Evolutionary conservation across 2,113 vertebrate species (phyloP).

Genomic region (Syngnathus typhle): DNA sequence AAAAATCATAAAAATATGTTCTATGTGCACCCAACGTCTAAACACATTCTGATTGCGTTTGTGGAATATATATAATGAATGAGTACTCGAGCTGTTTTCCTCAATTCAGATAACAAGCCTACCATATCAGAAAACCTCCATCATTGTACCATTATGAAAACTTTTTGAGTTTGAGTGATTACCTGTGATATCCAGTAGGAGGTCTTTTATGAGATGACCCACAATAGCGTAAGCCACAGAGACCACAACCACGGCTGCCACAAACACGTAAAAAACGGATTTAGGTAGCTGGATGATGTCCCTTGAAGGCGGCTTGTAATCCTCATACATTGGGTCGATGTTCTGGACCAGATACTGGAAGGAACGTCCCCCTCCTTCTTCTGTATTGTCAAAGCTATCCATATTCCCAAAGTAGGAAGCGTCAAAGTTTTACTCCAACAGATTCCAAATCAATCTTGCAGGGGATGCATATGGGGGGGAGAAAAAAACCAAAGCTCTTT

Average conservation of each 20-base stretch:
- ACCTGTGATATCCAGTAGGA: conserved; percentile 76
- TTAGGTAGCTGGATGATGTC: conserved; percentile 75
- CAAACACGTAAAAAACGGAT: conserved; percentile 70
- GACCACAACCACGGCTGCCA: conserved; percentile 72
- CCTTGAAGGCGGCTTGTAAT: conserved; percentile 68
- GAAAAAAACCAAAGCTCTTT: neutral
- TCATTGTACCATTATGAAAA: neutral
- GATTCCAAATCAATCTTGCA: neutral
- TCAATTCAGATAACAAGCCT: too few relatives aligned
- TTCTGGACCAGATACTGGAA: conserved; percentile 59
- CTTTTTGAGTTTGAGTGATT: neutral
- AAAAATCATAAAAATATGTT: too few relatives aligned
- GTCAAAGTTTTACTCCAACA: conserved; percentile 23
- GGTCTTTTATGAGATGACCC: conserved; percentile 80
- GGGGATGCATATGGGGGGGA: neutral
- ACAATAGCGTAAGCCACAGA: conserved; percentile 78
- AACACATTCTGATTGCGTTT: too few relatives aligned
- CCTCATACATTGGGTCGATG: conserved; percentile 64
- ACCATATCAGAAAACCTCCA: too few relatives aligned
- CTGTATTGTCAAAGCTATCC: conserved; percentile 57
- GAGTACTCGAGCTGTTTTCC: too few relatives aligned
- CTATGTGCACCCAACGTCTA: too few relatives aligned
- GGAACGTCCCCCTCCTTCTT: conserved; percentile 19
- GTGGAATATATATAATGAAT: too few relatives aligned
- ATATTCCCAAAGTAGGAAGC: conserved; percentile 35